These are phyloP conservation scores for Hyla sarda DNA, from an alignment of 2,113 vertebrate genomes.

Conservation along the genomic window DNA sequence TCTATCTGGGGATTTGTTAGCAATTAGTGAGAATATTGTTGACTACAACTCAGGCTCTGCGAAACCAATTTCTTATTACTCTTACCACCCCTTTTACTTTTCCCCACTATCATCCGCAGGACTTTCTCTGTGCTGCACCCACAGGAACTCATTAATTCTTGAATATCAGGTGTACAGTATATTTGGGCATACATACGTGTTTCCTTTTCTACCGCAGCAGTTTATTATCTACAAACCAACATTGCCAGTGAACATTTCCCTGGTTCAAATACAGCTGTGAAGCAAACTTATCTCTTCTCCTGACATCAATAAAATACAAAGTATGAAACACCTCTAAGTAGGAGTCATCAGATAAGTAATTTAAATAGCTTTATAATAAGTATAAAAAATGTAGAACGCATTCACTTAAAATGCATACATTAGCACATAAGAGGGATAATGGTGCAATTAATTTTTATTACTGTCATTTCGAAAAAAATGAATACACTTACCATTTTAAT, in stretches of 20 bases:
- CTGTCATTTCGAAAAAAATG: slow-evolving; percentile 47
- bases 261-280: not conserved
- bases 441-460: slow-evolving; percentile 59
- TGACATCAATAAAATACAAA: slow-evolving; percentile 4
- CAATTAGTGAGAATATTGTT: no score
- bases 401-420: slow-evolving; percentile 50
- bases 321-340: not conserved
- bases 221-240: slow-evolving; percentile 2
- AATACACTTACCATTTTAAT: slow-evolving; percentile 56
- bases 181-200: not conserved
- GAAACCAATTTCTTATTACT: no score
- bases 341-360: slow-evolving; percentile 11
- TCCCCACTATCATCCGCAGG: no score
- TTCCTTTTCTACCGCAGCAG: not conserved
- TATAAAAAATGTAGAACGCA: slow-evolving; percentile 43
- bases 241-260: not conserved
- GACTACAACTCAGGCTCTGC: no score
- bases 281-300: slow-evolving; percentile 4
- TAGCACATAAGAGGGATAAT: slow-evolving; percentile 52
- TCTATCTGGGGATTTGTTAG: no score
- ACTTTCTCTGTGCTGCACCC: no score
- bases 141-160: no score
- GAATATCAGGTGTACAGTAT: no score
- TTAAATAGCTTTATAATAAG: slow-evolving; percentile 35
- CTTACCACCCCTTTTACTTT: no score